A percentile compares a stretch with the other conserved stretches of the same genome.
Conservation (phyloP, 2,113 vertebrate species). For the Mohoua ochrocephala region DNA sequence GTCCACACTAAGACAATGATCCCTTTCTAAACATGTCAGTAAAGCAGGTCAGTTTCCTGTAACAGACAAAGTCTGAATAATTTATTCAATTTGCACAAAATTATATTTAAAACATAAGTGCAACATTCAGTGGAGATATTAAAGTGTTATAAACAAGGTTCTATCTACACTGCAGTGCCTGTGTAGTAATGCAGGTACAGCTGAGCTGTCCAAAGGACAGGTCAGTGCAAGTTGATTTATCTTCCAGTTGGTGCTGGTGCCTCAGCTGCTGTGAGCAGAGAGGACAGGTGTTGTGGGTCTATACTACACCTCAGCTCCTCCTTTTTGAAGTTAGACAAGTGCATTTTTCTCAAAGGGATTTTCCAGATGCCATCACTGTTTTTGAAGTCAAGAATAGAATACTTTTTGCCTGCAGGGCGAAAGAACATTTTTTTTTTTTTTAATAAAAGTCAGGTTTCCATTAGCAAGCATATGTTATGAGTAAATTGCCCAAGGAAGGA, state of each 20-base stretch:
- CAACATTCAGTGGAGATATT: background rate
- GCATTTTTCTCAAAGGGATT: background rate
- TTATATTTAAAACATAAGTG: background rate
- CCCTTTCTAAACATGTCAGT: background rate
- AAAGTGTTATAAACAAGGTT: background rate
- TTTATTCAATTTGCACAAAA: background rate
- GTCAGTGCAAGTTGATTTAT: background rate
- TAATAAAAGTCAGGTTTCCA: background rate
- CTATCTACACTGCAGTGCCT: background rate
- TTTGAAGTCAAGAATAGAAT: background rate
- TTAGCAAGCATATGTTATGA: background rate
- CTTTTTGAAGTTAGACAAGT: background rate
- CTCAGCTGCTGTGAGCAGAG: background rate
- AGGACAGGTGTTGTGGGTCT: background rate
- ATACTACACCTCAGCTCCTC: background rate
- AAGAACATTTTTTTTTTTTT: background rate
- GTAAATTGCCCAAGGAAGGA: background rate
- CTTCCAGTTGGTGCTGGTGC: background rate
- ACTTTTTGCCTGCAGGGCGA: background rate
- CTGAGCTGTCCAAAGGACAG: background rate
- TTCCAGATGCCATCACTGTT: rapidly evolving
- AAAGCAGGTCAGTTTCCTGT: background rate
- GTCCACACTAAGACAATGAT: background rate
- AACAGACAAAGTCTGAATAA: background rate
- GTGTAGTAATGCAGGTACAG: background rate